Evolutionary conservation across 2,113 vertebrate species (phyloP).

Genomic region (Monopterus albus): DNA sequence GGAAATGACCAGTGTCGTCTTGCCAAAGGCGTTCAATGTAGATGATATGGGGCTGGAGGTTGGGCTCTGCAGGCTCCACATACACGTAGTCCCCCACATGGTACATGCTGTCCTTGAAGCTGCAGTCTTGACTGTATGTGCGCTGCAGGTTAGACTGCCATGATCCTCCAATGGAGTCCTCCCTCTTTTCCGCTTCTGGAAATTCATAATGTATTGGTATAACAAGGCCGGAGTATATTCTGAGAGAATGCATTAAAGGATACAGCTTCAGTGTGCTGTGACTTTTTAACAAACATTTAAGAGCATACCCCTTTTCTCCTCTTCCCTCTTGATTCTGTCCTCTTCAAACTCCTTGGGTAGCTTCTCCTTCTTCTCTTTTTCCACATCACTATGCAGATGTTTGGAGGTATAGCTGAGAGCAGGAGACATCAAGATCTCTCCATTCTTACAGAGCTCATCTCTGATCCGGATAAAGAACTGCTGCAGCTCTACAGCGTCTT

Average conservation of each 20-base stretch:
- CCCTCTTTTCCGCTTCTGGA: conserved; percentile 96
- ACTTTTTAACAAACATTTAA: conserved; percentile 14
- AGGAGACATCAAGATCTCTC: conserved; percentile 96
- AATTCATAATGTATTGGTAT: conserved; percentile 38
- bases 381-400: conserved; percentile 95
- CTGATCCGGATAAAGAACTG: conserved; percentile 98
- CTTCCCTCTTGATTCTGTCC: conserved; percentile 96
- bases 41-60: conserved; percentile 95
- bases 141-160: conserved; percentile 90
- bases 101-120: conserved; percentile 98
- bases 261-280: neutral
- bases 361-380: conserved; percentile 98
- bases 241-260: neutral
- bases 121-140: conserved; percentile 98
- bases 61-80: conserved; percentile 94
- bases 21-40: conserved; percentile 98
- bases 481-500: conserved; percentile 97
- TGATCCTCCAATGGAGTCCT: conserved; percentile 87
- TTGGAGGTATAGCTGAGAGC: conserved; percentile 97
- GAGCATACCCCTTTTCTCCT: conserved; percentile 93
- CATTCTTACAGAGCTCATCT: conserved; percentile 98
- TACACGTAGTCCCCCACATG: conserved; percentile 98
- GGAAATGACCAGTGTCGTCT: conserved; percentile 91
- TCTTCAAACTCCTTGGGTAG: conserved; percentile 97
- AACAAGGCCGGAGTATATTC: neutral